A percentile compares a stretch with the other conserved stretches of the same genome.
Conservation (phyloP, 1,140 invertebrate genomes). For the Gonatopus flavifemur region DNA sequence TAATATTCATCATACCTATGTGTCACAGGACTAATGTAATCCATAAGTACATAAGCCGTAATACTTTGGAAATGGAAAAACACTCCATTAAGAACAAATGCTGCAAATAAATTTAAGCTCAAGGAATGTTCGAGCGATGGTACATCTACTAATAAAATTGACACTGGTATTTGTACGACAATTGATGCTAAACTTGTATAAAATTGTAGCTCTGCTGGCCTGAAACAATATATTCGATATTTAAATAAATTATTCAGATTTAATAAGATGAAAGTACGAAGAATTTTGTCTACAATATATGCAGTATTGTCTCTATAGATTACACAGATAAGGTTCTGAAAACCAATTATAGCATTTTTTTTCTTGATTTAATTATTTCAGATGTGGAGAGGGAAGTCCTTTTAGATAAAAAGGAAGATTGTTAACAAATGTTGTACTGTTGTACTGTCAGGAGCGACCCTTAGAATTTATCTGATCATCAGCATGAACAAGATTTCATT, state of each 20-base stretch:
- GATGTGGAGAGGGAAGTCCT: too few species aligned
- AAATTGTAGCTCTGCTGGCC: conserved; percentile 84
- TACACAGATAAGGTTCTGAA: too few species aligned
- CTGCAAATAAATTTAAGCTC: conserved; percentile 62
- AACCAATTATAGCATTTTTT: too few species aligned
- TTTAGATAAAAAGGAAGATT: too few species aligned
- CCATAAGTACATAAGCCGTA: conserved; percentile 83
- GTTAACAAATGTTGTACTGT: too few species aligned
- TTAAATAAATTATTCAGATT: too few species aligned
- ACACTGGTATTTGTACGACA: conserved; percentile 77
- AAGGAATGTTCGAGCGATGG: conserved; percentile 55
- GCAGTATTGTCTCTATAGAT: too few species aligned
- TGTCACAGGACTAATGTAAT: conserved; percentile 83
- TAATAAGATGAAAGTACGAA: too few species aligned
- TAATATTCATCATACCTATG: conserved; percentile 68
- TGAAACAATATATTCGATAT: conserved; percentile 41
- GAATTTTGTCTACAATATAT: too few species aligned
- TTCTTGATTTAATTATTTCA: too few species aligned
- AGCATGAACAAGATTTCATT: not conserved
- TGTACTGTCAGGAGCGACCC: too few species aligned
- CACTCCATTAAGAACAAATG: conserved; percentile 74
- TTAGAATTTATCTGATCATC: too few species aligned
- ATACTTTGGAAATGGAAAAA: conserved; percentile 89
- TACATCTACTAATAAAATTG: conserved; percentile 71
- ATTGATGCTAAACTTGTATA: conserved; percentile 80